Evolutionary conservation across 2,888 invertebrate genomes (phyloP).

Genomic region (Subacronicta megacephala): DNA sequence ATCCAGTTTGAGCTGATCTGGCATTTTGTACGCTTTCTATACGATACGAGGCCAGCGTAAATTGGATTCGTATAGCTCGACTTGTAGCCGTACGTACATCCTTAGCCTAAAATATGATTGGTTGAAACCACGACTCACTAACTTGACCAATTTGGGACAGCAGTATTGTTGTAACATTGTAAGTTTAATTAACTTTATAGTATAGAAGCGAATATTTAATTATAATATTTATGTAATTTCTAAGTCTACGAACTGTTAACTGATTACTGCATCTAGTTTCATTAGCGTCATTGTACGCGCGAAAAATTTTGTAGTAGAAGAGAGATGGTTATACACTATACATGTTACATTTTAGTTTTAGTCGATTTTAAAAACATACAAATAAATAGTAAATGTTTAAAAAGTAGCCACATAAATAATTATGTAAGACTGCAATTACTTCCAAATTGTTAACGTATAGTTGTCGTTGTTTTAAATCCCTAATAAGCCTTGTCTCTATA

Average conservation of each 20-base stretch:
- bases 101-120: background rate
- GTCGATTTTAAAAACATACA: conserved; percentile 27
- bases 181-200: conserved; percentile 60
- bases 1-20: too few relatives aligned
- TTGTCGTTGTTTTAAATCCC: conserved; percentile 15
- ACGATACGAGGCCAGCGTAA: too few relatives aligned
- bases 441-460: conserved; percentile 19
- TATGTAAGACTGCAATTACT: conserved; percentile 41
- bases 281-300: conserved; percentile 19
- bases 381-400: conserved; percentile 28
- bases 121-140: conserved; percentile 5
- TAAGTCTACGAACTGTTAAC: conserved; percentile 78
- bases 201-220: conserved; percentile 53
- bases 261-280: conserved; percentile 26
- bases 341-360: conserved; percentile 43
- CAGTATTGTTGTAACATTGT: conserved; percentile 69
- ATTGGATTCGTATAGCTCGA: too few relatives aligned
- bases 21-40: too few relatives aligned
- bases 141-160: conserved; percentile 34
- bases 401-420: conserved; percentile 34
- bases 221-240: conserved; percentile 69
- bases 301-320: conserved; percentile 29
- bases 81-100: too few relatives aligned
- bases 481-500: conserved; percentile 10
- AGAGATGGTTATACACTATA: conserved; percentile 33